Percentiles rank a stretch among this genome's conserved stretches.
phyloP scores from a whole-genome alignment of 2,797 vertebrate genomes.

The Chaenodraco wilsoni region DNA sequence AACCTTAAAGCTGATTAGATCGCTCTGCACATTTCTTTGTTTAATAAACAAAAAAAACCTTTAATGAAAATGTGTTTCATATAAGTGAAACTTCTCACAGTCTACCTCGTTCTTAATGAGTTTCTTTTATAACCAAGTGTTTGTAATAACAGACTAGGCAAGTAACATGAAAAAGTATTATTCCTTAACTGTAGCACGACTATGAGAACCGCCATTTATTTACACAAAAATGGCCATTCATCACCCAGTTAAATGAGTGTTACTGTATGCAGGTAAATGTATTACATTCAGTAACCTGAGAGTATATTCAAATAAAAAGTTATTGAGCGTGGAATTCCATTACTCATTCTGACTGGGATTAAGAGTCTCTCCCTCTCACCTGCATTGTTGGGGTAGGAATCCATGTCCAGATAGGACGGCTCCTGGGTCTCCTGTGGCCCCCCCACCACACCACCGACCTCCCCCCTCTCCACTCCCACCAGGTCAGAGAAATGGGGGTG shows the following conservation, averaged over 20 bases:
- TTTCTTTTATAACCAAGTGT: background rate
- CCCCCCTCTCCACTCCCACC: constrained; percentile 86
- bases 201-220: constrained; percentile 36
- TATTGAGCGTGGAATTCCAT: constrained; percentile 26
- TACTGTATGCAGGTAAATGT: constrained; percentile 35
- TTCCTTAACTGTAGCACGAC: constrained; percentile 18
- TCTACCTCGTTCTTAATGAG: background rate
- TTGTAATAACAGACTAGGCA: constrained; percentile 3
- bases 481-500: constrained; percentile 90
- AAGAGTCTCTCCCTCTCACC: constrained; percentile 74
- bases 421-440: constrained; percentile 89
- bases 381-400: constrained; percentile 88
- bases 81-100: constrained; percentile 3
- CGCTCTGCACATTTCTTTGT: background rate
- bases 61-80: background rate
- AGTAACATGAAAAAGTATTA: constrained; percentile 30
- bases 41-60: constrained; percentile 8
- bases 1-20: background rate
- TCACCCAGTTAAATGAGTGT: constrained; percentile 33
- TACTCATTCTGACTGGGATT: constrained; percentile 18
- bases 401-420: constrained; percentile 94
- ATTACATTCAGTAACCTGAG: constrained; percentile 19
- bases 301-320: constrained; percentile 43
- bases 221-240: constrained; percentile 42
- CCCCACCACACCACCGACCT: constrained; percentile 79